Conservation (phyloP, 2,888 invertebrate species). For the Tridacna crocea region DNA sequence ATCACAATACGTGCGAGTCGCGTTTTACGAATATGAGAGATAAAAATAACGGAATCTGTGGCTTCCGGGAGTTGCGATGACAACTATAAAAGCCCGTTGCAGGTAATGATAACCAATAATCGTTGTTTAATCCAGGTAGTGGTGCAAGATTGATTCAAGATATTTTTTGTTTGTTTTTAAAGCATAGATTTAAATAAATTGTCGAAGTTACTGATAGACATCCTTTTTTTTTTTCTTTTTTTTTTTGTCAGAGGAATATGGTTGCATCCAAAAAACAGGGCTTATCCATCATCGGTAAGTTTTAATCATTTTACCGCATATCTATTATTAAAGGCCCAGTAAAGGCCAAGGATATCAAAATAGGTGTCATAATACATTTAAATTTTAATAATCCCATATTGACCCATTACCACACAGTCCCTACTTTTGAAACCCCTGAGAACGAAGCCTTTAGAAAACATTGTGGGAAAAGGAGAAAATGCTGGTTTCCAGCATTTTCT, state of each 20-base stretch:
- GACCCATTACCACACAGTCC: too few species aligned
- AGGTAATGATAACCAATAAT: background rate
- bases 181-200: too few species aligned
- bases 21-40: background rate
- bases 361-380: too few species aligned
- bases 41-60: background rate
- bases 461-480: too few species aligned
- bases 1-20: background rate
- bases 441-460: too few species aligned
- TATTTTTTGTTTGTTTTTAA: too few species aligned
- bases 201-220: too few species aligned
- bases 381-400: too few species aligned
- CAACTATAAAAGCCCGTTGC: conserved; percentile 6
- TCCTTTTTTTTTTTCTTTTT: too few species aligned
- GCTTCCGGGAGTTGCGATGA: background rate
- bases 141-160: background rate
- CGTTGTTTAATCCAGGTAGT: background rate
- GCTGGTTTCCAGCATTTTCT: too few species aligned
- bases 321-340: background rate
- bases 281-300: conserved; percentile 10
- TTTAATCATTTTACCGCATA: background rate
- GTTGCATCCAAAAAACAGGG: conserved; percentile 2
- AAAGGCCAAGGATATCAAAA: too few species aligned
- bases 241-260: background rate
- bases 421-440: too few species aligned